These are phyloP conservation scores for Oophaga pumilio DNA, from an alignment of 2,113 vertebrate species.

Conservation along the genomic window DNA sequence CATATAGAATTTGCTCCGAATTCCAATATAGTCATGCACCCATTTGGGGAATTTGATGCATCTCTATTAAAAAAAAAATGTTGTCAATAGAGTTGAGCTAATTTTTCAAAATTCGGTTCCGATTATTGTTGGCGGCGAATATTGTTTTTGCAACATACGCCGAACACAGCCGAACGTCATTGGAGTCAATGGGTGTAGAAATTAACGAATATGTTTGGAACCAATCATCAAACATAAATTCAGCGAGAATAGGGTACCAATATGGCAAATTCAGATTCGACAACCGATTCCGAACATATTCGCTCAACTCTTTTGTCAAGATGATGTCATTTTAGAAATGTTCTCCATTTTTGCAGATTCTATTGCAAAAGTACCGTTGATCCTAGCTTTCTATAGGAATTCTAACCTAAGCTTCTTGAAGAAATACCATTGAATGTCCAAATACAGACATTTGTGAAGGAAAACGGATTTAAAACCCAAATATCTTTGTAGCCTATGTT, in stretches of 20 bases:
- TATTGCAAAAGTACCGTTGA: not conserved
- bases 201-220: no score
- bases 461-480: not conserved
- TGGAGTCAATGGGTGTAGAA: no score
- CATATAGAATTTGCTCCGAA: not conserved
- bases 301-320: no score
- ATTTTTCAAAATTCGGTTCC: no score
- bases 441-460: not conserved
- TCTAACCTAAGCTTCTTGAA: not conserved
- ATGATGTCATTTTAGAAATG: not conserved
- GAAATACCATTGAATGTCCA: not conserved
- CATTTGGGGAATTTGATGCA: not conserved
- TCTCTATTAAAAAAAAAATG: not conserved
- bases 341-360: not conserved
- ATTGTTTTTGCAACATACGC: no score
- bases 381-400: not conserved
- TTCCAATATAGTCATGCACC: not conserved
- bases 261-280: no score
- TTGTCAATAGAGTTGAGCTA: not conserved
- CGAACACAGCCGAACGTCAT: no score
- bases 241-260: no score
- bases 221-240: no score
- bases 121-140: no score
- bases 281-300: no score
- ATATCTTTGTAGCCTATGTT: slow-evolving; percentile 1